Evolutionary conservation across 30 jellyfish, hydroid and myxozoan species (phyloP).

Genomic region (Clytia hemisphaerica): DNA sequence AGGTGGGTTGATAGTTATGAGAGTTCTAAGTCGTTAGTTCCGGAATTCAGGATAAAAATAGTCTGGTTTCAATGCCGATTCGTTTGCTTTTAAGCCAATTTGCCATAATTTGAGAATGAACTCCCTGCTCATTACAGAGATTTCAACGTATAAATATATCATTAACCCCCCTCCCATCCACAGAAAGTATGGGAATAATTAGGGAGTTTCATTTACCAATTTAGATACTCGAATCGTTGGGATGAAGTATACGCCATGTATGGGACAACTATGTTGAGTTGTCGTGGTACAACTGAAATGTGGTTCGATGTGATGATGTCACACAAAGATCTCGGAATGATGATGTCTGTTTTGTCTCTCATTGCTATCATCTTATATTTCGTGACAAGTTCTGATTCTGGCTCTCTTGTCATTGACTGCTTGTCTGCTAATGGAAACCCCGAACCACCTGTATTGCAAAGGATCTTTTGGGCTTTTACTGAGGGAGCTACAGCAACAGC

Average conservation of each 20-base stretch:
- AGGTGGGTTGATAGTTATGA: too few relatives aligned
- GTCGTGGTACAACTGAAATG: slow-evolving; percentile 69
- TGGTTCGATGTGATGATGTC: slow-evolving; percentile 74
- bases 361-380: slow-evolving; percentile 74
- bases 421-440: slow-evolving; percentile 90
- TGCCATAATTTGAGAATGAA: too few relatives aligned
- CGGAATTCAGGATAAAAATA: too few relatives aligned
- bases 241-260: slow-evolving; percentile 17
- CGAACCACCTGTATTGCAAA: slow-evolving; percentile 82
- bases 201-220: too few relatives aligned
- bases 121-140: too few relatives aligned
- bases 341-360: slow-evolving; percentile 65
- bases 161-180: too few relatives aligned
- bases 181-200: too few relatives aligned
- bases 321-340: slow-evolving; percentile 67
- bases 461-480: slow-evolving; percentile 90
- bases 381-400: slow-evolving; percentile 90
- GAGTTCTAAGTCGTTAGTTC: too few relatives aligned
- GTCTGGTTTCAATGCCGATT: too few relatives aligned
- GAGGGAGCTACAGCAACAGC: slow-evolving; percentile 98
- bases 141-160: too few relatives aligned
- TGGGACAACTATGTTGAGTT: slow-evolving; percentile 47
- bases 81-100: too few relatives aligned
- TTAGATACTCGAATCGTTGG: not conserved
- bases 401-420: slow-evolving; percentile 86